Conservation (phyloP, 2,888 invertebrate genomes). For the Cheilosia grossa region DNA sequence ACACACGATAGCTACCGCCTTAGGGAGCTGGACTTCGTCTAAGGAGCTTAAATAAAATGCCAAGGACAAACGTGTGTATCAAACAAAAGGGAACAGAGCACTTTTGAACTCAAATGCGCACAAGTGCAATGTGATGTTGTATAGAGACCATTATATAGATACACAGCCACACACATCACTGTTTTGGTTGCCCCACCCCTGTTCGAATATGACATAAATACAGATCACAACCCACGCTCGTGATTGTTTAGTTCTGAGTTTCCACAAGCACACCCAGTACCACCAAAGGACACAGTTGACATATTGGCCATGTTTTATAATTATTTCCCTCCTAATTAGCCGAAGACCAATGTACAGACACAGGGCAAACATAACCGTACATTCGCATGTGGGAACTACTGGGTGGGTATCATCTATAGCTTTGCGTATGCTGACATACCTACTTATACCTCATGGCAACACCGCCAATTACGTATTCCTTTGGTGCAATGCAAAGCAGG, state of each 20-base stretch:
- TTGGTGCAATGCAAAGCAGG: conserved; percentile 62
- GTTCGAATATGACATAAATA: neutral
- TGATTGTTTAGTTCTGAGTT: conserved; percentile 25
- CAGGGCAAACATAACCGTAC: conserved; percentile 41
- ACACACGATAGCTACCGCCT: too few species aligned
- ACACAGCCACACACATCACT: neutral
- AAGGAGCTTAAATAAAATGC: too few species aligned
- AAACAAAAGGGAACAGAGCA: too few species aligned
- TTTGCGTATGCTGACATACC: neutral
- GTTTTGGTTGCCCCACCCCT: neutral
- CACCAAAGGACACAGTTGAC: conserved; percentile 49
- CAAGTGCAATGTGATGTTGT: too few species aligned
- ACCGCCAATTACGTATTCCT: conserved; percentile 63
- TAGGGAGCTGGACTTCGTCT: too few species aligned
- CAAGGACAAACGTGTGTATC: too few species aligned
- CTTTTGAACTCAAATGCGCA: too few species aligned
- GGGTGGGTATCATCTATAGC: neutral
- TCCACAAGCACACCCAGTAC: conserved; percentile 6
- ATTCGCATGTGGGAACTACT: conserved; percentile 14
- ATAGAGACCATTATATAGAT: too few species aligned
- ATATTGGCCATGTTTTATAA: conserved; percentile 69
- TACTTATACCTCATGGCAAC: neutral
- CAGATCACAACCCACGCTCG: conserved; percentile 2
- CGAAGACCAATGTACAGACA: conserved; percentile 62
- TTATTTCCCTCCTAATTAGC: conserved; percentile 69